These are phyloP conservation scores for Limnodromus scolopaceus DNA, from an alignment of 2,797 vertebrate species.

Conservation along the genomic window DNA sequence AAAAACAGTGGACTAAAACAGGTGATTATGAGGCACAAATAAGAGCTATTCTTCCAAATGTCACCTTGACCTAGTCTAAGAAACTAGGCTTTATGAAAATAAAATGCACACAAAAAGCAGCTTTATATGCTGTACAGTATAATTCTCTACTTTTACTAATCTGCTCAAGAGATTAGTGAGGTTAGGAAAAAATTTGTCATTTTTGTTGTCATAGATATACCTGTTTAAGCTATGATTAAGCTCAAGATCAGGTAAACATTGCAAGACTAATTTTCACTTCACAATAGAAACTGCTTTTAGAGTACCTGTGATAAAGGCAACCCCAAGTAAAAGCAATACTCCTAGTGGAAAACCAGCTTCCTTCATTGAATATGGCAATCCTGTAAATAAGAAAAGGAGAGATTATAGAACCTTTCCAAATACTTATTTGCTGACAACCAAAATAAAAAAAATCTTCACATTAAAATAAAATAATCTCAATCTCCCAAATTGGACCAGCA, in stretches of 20 bases:
- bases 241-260: background rate
- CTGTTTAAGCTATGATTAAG: background rate
- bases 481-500: background rate
- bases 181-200: constrained; percentile 15
- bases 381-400: constrained; percentile 74
- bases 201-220: constrained; percentile 8
- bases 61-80: background rate
- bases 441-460: background rate
- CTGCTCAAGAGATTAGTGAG: constrained; percentile 49
- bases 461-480: background rate
- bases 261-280: background rate
- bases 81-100: background rate
- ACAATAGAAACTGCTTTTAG: background rate
- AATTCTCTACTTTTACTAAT: constrained; percentile 52
- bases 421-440: background rate
- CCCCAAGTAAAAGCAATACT: constrained; percentile 86
- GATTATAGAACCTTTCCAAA: background rate
- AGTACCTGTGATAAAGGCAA: constrained; percentile 89
- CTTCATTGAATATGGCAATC: constrained; percentile 92
- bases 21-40: background rate
- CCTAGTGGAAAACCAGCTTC: constrained; percentile 95
- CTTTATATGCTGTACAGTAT: background rate
- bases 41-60: background rate
- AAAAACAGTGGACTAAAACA: background rate
- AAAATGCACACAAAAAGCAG: constrained; percentile 47